A percentile compares a stretch with the other conserved stretches of the same genome.
Evolutionary conservation across 2,113 vertebrate species (phyloP).

Genomic region (Parus major): DNA sequence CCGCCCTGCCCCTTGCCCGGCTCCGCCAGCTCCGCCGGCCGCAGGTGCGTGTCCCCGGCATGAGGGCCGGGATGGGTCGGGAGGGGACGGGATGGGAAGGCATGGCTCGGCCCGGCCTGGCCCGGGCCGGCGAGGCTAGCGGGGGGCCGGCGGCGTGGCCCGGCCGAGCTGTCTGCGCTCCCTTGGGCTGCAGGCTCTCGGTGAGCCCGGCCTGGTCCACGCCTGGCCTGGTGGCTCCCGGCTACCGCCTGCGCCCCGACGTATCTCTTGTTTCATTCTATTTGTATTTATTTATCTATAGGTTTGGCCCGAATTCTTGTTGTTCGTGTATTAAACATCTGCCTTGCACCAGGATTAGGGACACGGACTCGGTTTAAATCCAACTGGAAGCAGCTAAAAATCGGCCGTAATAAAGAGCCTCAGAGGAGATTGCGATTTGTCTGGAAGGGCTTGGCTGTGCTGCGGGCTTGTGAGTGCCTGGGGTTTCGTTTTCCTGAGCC

Average conservation of each 20-base stretch:
- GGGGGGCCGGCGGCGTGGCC: not conserved
- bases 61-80: accelerated
- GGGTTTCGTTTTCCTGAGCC: too few species aligned
- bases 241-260: not conserved
- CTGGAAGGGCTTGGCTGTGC: not conserved
- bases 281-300: not conserved
- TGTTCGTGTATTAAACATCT: accelerated
- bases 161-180: not conserved
- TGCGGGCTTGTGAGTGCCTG: not conserved
- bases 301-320: not conserved
- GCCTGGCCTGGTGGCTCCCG: not conserved
- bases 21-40: too few species aligned
- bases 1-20: not conserved
- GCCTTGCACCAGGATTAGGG: accelerated
- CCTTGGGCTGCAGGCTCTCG: too few species aligned
- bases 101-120: accelerated
- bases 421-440: accelerated
- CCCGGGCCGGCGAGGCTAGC: too few species aligned
- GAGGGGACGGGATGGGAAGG: accelerated
- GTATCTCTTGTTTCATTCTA: too few species aligned
- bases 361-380: accelerated
- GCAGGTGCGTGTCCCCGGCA: not conserved
- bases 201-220: not conserved
- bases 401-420: not conserved
- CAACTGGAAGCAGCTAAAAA: accelerated